Conservation (phyloP, 1,140 invertebrate species). For the Drosophila ohnishii region DNA sequence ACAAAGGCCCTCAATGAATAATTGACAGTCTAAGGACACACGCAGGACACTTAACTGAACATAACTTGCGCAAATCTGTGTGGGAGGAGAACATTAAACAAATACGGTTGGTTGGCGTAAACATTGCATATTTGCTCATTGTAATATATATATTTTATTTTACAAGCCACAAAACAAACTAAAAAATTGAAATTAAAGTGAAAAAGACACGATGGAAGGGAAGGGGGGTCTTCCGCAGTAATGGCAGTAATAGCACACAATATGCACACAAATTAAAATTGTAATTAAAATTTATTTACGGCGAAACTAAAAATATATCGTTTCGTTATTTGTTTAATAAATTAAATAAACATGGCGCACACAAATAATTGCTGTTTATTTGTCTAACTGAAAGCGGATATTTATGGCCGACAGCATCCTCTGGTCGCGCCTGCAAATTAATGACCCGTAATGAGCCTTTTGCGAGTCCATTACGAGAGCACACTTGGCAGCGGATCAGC, state of each 20-base stretch:
- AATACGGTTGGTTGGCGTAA: conserved; percentile 33
- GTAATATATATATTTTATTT: conserved; percentile 34
- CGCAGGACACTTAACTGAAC: conserved; percentile 79
- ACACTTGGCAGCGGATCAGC: conserved; percentile 21
- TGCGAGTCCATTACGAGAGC: conserved; percentile 24
- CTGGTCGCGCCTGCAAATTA: conserved; percentile 60
- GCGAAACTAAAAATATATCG: conserved; percentile 41
- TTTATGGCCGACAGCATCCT: conserved; percentile 60
- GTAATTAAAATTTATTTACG: conserved; percentile 52
- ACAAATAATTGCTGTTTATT: conserved; percentile 72
- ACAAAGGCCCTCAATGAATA: conserved; percentile 78
- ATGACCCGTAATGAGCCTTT: conserved; percentile 63
- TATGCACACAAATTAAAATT: conserved; percentile 36
- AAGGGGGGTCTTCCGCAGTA: background rate
- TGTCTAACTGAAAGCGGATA: conserved; percentile 72
- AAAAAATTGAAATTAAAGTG: conserved; percentile 36
- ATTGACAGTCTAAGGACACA: conserved; percentile 81
- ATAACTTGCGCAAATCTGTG: conserved; percentile 82
- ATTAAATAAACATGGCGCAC: conserved; percentile 52
- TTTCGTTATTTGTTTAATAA: conserved; percentile 47
- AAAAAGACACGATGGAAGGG: background rate
- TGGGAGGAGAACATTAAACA: conserved; percentile 52
- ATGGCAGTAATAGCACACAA: conserved; percentile 15
- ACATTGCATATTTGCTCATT: conserved; percentile 62
- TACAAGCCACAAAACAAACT: conserved; percentile 46